These are phyloP conservation scores for Urocitellus parryii DNA, from an alignment of 2,113 vertebrate genomes.

Conservation along the genomic window DNA sequence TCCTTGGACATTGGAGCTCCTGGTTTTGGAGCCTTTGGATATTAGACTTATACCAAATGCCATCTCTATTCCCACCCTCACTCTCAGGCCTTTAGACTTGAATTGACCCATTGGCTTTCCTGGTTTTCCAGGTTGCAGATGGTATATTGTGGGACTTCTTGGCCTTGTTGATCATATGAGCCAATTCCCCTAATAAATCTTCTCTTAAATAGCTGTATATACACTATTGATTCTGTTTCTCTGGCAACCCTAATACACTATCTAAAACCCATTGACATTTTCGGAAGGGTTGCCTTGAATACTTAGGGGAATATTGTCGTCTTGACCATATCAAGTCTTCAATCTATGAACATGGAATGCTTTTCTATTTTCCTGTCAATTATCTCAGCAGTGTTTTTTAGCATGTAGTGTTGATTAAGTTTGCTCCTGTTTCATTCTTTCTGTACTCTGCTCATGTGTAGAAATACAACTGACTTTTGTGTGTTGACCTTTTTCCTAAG, in stretches of 20 bases:
- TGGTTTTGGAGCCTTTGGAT: background rate
- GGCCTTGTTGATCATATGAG: background rate
- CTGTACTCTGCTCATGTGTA: background rate
- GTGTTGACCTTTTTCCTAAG: background rate
- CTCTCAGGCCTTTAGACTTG: background rate
- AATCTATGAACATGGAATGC: background rate
- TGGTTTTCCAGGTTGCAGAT: background rate
- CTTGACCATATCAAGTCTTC: background rate
- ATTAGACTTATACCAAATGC: background rate
- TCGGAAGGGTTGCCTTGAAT: background rate
- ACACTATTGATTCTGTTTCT: background rate
- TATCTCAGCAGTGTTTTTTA: background rate
- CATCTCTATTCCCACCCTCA: background rate
- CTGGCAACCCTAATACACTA: background rate
- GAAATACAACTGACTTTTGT: background rate
- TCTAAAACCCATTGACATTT: background rate
- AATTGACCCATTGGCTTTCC: background rate
- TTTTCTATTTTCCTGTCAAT: background rate
- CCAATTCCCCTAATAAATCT: background rate
- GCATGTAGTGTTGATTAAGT: conserved; percentile 27
- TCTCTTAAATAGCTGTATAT: background rate
- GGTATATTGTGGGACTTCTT: background rate
- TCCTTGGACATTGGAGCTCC: background rate
- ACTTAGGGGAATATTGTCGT: background rate
- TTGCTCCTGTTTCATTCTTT: background rate